phyloP scores from a whole-genome alignment of 2,797 vertebrate genomes.

The Mormyrops attenuatus region DNA sequence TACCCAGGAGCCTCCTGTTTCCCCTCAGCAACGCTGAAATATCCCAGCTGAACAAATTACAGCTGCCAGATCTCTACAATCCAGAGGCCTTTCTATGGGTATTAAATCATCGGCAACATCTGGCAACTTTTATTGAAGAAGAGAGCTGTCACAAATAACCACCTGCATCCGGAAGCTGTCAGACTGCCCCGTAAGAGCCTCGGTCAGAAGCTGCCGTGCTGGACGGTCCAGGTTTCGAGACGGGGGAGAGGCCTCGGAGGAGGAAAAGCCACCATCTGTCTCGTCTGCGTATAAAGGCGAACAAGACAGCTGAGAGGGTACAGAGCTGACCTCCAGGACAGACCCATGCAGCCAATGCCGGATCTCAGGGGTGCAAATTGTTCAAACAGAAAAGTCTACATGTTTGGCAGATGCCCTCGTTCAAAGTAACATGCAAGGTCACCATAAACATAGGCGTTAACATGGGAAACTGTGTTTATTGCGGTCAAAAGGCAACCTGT shows the following conservation, averaged over 20 bases:
- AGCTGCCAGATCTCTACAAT: background rate
- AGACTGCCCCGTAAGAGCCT: slow-evolving; percentile 54
- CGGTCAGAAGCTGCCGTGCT: slow-evolving; percentile 36
- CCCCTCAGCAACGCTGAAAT: background rate
- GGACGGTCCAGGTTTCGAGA: slow-evolving; percentile 24
- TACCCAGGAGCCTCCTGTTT: background rate
- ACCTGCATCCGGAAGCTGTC: slow-evolving; percentile 67
- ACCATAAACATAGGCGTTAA: background rate
- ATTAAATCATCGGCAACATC: background rate
- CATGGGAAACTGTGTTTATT: background rate
- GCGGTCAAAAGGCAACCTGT: background rate
- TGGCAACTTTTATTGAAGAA: background rate
- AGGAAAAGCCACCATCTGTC: slow-evolving; percentile 18
- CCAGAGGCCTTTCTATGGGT: background rate
- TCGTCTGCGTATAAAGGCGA: slow-evolving; percentile 30
- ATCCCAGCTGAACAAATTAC: background rate
- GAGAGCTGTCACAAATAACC: background rate
- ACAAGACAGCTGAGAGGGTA: background rate
- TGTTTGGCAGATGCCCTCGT: background rate
- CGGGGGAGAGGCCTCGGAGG: slow-evolving; percentile 31
- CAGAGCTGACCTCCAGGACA: background rate
- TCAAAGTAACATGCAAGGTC: background rate
- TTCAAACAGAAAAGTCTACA: background rate
- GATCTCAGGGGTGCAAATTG: background rate
- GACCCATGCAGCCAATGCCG: background rate